phyloP scores from a whole-genome alignment of 1,140 invertebrate species.

The Drosophila pachea region DNA sequence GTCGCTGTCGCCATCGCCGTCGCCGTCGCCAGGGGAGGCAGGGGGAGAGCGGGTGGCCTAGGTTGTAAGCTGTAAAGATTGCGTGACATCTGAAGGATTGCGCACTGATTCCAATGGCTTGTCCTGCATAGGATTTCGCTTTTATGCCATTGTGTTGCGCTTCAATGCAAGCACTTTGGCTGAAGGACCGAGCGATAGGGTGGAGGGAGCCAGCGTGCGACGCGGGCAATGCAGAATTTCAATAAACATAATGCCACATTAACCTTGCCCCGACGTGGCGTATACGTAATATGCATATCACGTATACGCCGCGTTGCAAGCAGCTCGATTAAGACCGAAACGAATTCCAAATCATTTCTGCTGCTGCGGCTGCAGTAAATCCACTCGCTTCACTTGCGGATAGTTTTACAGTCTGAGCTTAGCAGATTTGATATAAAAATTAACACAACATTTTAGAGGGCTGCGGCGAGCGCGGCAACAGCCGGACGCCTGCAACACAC shows the following conservation, averaged over 20 bases:
- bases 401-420: background rate
- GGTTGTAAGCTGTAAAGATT: constrained; percentile 3
- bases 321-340: too few species aligned
- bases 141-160: constrained; percentile 7
- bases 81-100: constrained; percentile 21
- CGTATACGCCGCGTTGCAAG: background rate
- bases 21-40: background rate
- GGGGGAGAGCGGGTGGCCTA: background rate
- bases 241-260: background rate
- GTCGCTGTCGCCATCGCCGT: constrained; percentile 33
- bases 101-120: constrained; percentile 30
- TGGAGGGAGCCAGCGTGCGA: background rate
- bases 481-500: background rate
- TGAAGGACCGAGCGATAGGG: background rate
- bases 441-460: constrained; percentile 13
- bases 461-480: background rate
- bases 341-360: too few species aligned
- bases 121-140: constrained; percentile 1
- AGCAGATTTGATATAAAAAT: constrained; percentile 13
- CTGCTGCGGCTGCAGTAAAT: constrained; percentile 4
- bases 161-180: constrained; percentile 36
- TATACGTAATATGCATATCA: background rate
- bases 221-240: too few species aligned
- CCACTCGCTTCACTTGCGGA: background rate
- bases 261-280: background rate